Percentiles rank a stretch among this genome's conserved stretches.
Evolutionary conservation across 2,888 invertebrate genomes (phyloP).

Genomic region (Agrilus cyanescens): DNA sequence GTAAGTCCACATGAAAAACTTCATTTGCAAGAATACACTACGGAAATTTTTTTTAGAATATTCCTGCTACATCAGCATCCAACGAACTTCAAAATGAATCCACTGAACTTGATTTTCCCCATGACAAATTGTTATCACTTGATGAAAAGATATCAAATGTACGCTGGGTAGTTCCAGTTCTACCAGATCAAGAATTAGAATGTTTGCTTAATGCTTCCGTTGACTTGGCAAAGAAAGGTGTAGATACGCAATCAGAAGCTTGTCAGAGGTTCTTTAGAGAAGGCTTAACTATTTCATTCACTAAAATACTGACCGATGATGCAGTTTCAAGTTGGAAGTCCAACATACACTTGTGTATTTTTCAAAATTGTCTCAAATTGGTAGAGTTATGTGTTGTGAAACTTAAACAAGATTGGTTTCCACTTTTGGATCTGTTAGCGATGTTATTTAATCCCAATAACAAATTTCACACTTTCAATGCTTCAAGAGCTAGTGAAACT

Average conservation of each 20-base stretch:
- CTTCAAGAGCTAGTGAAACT: conserved; percentile 61
- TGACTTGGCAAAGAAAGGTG: conserved; percentile 75
- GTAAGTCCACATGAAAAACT: conserved; percentile 17
- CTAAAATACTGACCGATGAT: conserved; percentile 93
- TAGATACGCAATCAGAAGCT: conserved; percentile 77
- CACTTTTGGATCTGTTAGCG: conserved; percentile 80
- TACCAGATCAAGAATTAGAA: conserved; percentile 93
- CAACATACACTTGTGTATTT: conserved; percentile 92
- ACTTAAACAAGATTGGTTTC: conserved; percentile 80
- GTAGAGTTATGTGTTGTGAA: conserved; percentile 89
- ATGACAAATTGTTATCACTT: conserved; percentile 72
- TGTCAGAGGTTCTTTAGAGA: conserved; percentile 94
- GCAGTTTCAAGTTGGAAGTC: conserved; percentile 96
- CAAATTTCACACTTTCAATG: conserved; percentile 87
- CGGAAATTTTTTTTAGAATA: conserved; percentile 9
- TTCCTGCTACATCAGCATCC: conserved; percentile 16
- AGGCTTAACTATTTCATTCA: conserved; percentile 86
- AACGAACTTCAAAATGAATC: conserved; percentile 31
- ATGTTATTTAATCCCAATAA: conserved; percentile 92
- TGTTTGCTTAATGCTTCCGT: conserved; percentile 81
- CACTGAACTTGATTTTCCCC: conserved; percentile 66
- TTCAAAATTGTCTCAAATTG: conserved; percentile 84
- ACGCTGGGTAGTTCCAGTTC: conserved; percentile 93
- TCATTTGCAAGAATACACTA: not conserved
- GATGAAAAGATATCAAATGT: conserved; percentile 95